Evolutionary conservation across 1,140 invertebrate genomes (phyloP).

Genomic region (Saxidomus purpurata): DNA sequence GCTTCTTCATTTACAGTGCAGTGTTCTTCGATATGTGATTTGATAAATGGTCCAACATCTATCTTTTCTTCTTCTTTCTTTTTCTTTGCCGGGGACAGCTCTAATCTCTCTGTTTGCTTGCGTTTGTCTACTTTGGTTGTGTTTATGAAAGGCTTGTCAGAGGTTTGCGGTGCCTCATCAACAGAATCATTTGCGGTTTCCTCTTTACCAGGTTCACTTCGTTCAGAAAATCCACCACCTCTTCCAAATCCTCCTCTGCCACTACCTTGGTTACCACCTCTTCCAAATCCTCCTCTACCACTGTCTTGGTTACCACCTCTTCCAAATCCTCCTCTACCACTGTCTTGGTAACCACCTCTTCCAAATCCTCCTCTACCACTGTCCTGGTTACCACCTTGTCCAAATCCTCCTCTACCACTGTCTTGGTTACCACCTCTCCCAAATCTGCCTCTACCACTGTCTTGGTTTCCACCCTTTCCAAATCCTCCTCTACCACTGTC

Average conservation of each 20-base stretch:
- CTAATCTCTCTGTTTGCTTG: not conserved
- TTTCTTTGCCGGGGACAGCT: slow-evolving; percentile 14
- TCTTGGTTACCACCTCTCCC: not conserved
- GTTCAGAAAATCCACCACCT: not conserved
- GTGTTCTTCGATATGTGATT: slow-evolving; percentile 47
- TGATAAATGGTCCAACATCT: slow-evolving; percentile 54
- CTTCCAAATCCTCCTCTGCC: not conserved
- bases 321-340: not conserved
- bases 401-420: not conserved
- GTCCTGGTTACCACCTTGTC: not conserved
- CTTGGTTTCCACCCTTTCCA: not conserved
- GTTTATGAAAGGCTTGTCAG: not conserved
- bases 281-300: slow-evolving; percentile 39
- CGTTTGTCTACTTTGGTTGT: not conserved
- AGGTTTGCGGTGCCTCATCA: not conserved
- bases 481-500: slow-evolving; percentile 1
- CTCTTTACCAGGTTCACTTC: not conserved
- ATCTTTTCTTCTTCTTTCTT: slow-evolving; percentile 57
- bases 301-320: not conserved
- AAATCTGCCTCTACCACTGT: not conserved
- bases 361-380: not conserved
- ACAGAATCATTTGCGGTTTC: not conserved
- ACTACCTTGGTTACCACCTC: slow-evolving; percentile 18
- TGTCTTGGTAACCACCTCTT: not conserved
- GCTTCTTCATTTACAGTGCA: slow-evolving; percentile 45